Conservation (phyloP, 2,888 invertebrate genomes). For the Cryptocheilus praepositus region DNA sequence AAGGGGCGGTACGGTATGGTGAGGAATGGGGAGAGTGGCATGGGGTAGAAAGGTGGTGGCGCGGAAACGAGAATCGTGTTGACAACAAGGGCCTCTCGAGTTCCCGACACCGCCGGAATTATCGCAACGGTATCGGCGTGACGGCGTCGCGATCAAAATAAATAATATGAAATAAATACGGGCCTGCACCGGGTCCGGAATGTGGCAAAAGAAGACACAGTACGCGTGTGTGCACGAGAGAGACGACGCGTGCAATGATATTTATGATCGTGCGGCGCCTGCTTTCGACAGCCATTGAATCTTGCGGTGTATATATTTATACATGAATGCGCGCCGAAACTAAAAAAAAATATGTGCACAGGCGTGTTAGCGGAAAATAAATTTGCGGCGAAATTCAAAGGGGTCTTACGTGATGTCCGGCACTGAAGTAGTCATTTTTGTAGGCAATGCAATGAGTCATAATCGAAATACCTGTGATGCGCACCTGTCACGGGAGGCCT, state of each 20-base stretch:
- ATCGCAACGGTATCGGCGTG: background rate
- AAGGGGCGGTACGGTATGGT: background rate
- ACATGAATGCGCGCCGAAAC: slow-evolving; percentile 14
- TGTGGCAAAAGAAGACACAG: background rate
- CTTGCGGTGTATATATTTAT: slow-evolving; percentile 25
- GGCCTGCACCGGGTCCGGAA: background rate
- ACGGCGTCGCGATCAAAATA: slow-evolving; percentile 2
- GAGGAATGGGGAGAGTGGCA: background rate
- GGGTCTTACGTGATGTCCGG: too few species aligned
- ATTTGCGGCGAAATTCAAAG: too few species aligned
- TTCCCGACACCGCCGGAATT: background rate
- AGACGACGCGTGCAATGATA: slow-evolving; percentile 33
- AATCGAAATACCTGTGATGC: too few species aligned
- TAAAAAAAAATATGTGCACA: background rate
- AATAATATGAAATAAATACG: slow-evolving; percentile 17
- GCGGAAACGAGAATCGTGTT: background rate
- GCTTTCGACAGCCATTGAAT: slow-evolving; percentile 55
- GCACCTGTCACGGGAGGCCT: too few species aligned
- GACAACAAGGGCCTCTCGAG: background rate
- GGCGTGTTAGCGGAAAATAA: too few species aligned
- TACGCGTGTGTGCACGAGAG: background rate
- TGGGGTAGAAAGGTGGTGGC: background rate
- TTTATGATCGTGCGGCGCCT: slow-evolving; percentile 43
- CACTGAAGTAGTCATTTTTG: too few species aligned
- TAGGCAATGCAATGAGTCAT: too few species aligned